Evolutionary conservation across 2,797 vertebrate genomes (phyloP).

Genomic region (Corythornis leucogaster): DNA sequence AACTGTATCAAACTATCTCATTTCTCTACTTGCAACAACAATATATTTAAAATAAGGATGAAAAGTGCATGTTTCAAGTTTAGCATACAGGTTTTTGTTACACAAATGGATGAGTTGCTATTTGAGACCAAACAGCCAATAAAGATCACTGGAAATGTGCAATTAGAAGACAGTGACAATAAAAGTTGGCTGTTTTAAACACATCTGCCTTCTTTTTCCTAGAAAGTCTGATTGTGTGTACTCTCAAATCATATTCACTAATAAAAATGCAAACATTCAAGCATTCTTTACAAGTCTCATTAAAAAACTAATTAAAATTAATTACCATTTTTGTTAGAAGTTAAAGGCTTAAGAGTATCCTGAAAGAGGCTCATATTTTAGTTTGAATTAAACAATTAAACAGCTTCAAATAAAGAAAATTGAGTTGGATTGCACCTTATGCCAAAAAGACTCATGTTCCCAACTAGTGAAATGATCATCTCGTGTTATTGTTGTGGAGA

Average conservation of each 20-base stretch:
- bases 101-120: neutral
- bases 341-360: constrained; percentile 27
- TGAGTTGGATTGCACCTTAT: neutral
- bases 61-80: neutral
- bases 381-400: constrained; percentile 26
- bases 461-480: neutral
- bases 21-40: neutral
- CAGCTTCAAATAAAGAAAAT: neutral
- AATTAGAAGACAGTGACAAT: neutral
- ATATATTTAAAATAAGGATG: neutral
- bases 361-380: constrained; percentile 3
- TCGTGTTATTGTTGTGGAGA: neutral
- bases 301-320: constrained; percentile 60
- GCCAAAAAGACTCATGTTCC: neutral
- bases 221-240: neutral
- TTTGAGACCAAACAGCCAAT: neutral
- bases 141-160: neutral
- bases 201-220: constrained; percentile 6
- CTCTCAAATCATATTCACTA: constrained; percentile 34
- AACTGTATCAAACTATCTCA: neutral
- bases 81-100: neutral
- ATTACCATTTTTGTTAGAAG: constrained; percentile 63
- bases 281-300: constrained; percentile 48
- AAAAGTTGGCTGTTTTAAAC: neutral
- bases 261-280: constrained; percentile 52